Evolutionary conservation across 2,888 invertebrate species (phyloP), one percentile per base, ranked within the genome.

Genomic region (Cremastobaeus sp.): DNA sequence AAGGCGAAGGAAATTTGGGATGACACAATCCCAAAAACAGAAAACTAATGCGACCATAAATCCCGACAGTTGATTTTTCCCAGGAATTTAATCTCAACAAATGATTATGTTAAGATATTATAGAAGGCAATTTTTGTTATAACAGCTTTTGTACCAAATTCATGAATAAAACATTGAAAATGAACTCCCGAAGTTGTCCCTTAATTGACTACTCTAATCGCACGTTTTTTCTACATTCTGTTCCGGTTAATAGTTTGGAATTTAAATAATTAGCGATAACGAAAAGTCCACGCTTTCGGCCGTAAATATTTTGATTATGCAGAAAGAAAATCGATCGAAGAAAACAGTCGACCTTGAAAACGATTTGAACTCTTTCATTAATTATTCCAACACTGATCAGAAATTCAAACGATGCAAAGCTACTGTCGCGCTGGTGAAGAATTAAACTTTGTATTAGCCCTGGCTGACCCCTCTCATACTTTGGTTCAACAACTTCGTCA

Each of bases 11-110:
- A 78, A 14, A 75, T 79, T 50, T 74, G 77, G 0, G 70, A 78
- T 8, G 81, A 84, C 39, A 72, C 81, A 1, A 41, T 82, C 0
- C 82, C 82, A 0, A 81, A 82, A 21, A 81, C 77, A 6, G 76
- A 77, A 21, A 72, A 66, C 69, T 20, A 11, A 17, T 37, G 15
- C 3, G 8, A 8, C 11, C 21, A 35, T 35, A 6, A 8, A 12
- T 5, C 20, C 11, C 8, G 15, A 2, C 2, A 1, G 2, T n/a
- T n/a, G n/a, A n/a, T n/a, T n/a, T n/a, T n/a, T n/a, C n/a, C n/a
- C n/a, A n/a, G n/a, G n/a, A n/a, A n/a, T n/a, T n/a, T n/a, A n/a
- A n/a, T n/a, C n/a, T n/a, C n/a, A n/a, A n/a, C n/a, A n/a, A n/a
- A n/a, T n/a, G n/a, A n/a, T n/a, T n/a, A n/a, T n/a, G n/a, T n/a